A percentile compares a stretch with the other conserved stretches of the same genome.
Conservation (phyloP, 2,888 invertebrate genomes). For the Lordiphosa andalusiaca region DNA sequence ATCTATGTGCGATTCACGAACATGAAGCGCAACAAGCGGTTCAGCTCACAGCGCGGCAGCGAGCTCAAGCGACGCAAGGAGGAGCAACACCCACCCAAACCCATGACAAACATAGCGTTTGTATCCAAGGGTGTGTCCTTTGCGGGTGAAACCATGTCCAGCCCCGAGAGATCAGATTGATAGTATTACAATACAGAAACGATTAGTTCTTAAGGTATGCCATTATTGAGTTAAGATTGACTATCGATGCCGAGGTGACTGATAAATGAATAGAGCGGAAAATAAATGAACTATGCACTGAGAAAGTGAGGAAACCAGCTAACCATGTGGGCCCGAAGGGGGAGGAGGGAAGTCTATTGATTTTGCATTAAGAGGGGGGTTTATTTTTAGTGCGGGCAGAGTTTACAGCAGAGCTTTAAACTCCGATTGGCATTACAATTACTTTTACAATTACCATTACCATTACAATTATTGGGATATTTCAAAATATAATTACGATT, state of each 20-base stretch:
- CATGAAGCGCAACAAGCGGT: conserved; percentile 70
- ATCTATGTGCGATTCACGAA: conserved; percentile 75
- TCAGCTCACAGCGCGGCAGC: conserved; percentile 30
- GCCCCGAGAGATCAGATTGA: conserved; percentile 62
- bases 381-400: too few relatives aligned
- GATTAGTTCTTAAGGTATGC: conserved; percentile 13
- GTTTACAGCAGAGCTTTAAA: too few relatives aligned
- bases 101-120: conserved; percentile 3
- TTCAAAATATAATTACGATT: too few relatives aligned
- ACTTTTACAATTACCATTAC: too few relatives aligned
- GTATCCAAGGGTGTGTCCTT: conserved; percentile 33
- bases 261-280: conserved; percentile 6
- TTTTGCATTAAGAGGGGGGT: too few relatives aligned
- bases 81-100: conserved; percentile 21
- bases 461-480: too few relatives aligned
- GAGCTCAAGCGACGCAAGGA: conserved; percentile 49
- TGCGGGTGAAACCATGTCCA: conserved; percentile 45
- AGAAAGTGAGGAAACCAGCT: too few relatives aligned
- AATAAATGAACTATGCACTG: background rate
- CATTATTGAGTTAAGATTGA: conserved; percentile 7
- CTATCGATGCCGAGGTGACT: conserved; percentile 10
- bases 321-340: too few relatives aligned
- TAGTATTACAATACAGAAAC: conserved; percentile 1
- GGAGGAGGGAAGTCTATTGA: too few relatives aligned
- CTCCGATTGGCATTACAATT: too few relatives aligned